phyloP scores from a whole-genome alignment of 2,113 vertebrate genomes.

The Microtus montanus region DNA sequence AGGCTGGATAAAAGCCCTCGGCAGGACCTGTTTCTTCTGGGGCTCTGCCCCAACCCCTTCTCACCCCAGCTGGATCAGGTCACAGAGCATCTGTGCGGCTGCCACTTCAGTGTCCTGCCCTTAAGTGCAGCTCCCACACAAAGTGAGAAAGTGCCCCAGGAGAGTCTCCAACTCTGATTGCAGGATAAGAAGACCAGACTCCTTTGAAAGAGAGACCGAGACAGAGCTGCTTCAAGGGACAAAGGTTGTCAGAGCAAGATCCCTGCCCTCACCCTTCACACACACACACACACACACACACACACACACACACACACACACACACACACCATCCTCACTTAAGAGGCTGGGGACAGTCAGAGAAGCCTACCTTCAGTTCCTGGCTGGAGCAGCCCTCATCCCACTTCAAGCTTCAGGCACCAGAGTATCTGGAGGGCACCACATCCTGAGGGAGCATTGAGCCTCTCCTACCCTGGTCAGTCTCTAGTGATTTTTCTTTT shows the following conservation, averaged over 20 bases:
- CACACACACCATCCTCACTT: background rate
- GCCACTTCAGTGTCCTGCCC: background rate
- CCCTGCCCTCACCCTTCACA: fast-evolving
- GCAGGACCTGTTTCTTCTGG: background rate
- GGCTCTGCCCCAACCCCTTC: background rate
- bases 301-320: background rate
- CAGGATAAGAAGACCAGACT: background rate
- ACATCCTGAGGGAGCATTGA: background rate
- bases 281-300: too few species aligned
- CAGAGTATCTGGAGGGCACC: too few species aligned
- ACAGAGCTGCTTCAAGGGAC: background rate
- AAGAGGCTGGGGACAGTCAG: background rate
- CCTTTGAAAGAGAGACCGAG: background rate
- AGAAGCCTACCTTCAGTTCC: background rate
- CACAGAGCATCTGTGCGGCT: background rate
- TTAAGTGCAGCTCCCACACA: background rate
- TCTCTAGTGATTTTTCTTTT: background rate
- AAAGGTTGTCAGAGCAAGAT: background rate
- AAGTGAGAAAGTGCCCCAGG: background rate
- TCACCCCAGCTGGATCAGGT: background rate
- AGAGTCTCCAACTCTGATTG: background rate
- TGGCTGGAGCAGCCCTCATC: background rate
- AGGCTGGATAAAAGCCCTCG: background rate
- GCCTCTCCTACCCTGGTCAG: background rate
- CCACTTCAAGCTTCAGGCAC: background rate